A percentile compares a stretch with the other conserved stretches of the same genome.
Conservation (phyloP, 2,888 invertebrate genomes). For the Spialia ferax region DNA sequence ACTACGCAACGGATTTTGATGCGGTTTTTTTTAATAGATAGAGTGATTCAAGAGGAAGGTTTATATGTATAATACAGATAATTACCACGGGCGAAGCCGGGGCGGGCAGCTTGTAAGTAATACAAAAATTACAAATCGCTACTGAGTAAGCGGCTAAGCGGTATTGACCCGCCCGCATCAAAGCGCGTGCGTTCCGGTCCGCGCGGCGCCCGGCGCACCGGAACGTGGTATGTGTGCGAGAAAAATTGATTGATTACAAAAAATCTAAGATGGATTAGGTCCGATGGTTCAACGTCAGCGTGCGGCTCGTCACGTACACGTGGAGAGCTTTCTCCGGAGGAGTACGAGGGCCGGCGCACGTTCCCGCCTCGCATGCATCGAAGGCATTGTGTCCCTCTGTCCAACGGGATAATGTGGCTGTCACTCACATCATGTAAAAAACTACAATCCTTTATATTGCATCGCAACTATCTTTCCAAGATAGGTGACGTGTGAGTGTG, state of each 20-base stretch:
- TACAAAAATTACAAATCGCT: no score
- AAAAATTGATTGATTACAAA: not conserved
- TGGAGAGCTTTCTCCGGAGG: not conserved
- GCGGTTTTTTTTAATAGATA: no score
- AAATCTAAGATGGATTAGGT: not conserved
- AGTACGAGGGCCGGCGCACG: not conserved
- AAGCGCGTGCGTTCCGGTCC: not conserved
- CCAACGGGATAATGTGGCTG: not conserved
- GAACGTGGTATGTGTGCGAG: not conserved
- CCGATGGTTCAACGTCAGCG: not conserved
- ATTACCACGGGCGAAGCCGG: no score
- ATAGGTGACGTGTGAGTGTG: no score
- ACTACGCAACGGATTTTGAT: no score
- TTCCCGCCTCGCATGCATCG: not conserved
- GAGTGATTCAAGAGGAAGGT: no score
- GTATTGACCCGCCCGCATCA: not conserved
- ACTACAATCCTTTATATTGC: not conserved
- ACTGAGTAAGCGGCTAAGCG: no score
- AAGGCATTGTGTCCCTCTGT: not conserved
- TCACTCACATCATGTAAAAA: not conserved
- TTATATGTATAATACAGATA: no score
- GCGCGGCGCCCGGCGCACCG: not conserved
- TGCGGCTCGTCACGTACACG: constrained; percentile 5
- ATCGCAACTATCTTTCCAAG: no score
- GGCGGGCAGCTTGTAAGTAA: no score